A percentile compares a stretch with the other conserved stretches of the same genome.
Conservation (phyloP, 2,113 vertebrate species). For the Salvelinus sp. region DNA sequence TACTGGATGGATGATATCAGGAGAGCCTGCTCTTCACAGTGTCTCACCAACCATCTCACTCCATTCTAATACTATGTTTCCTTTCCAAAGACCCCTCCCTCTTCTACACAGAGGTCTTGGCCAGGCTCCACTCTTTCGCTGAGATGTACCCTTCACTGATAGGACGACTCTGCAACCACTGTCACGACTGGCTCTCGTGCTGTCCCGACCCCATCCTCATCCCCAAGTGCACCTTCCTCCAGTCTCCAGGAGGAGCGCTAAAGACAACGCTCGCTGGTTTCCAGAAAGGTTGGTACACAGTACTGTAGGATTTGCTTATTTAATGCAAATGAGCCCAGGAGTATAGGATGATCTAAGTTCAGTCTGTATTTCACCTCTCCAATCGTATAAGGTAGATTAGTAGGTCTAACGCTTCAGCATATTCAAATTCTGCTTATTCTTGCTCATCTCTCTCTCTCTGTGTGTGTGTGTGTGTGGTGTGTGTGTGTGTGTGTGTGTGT, state of each 20-base stretch:
- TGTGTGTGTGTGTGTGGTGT: slow-evolving; percentile 11
- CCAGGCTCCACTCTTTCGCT: slow-evolving; percentile 68
- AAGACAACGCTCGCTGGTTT: slow-evolving; percentile 59
- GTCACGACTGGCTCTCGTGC: slow-evolving; percentile 66
- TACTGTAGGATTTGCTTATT: too few species aligned
- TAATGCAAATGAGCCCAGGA: neutral
- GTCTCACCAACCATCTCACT: neutral
- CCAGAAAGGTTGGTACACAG: slow-evolving; percentile 66
- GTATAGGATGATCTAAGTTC: neutral
- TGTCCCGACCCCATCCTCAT: slow-evolving; percentile 71
- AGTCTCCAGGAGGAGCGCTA: slow-evolving; percentile 74
- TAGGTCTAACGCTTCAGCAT: too few species aligned
- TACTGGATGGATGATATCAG: too few species aligned
- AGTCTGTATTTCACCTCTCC: too few species aligned
- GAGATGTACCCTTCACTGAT: slow-evolving; percentile 61
- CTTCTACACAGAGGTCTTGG: slow-evolving; percentile 73
- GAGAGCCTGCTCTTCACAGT: neutral
- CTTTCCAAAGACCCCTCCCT: slow-evolving; percentile 65
- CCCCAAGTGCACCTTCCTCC: slow-evolving; percentile 76
- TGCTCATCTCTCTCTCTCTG: too few species aligned
- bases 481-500: slow-evolving; percentile 15
- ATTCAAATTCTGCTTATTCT: too few species aligned
- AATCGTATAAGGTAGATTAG: too few species aligned
- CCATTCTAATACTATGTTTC: neutral
- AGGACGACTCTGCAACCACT: slow-evolving; percentile 75